Evolutionary conservation across 1,140 invertebrate species (phyloP), one percentile per base, ranked within the genome.

Genomic region (Brachionus rotundiformis): DNA sequence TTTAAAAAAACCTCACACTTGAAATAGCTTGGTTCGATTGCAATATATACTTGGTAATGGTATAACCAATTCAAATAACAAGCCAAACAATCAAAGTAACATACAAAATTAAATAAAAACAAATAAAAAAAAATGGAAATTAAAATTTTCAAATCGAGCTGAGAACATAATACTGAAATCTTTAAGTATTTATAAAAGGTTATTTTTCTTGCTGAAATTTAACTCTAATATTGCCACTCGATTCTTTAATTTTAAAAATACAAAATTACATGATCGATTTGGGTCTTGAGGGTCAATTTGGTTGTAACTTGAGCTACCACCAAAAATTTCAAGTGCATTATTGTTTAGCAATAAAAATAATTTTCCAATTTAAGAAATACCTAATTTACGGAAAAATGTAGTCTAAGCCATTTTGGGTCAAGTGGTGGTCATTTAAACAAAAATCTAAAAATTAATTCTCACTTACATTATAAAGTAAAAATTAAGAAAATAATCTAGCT

Each of bases 231-330:
- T 54, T 54, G 47, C 23, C 39, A 41, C 39, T 41, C 39, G 47
- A 54, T 54, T 54, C 16, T 54, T 54, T 54, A 16, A 54, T 54
- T 23, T 54, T 19, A 54, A 54, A n/a, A 54, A 19, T 54, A 54
- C 47, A 4, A 54, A 25, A 54, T 54, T 54, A 8, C 47, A 54
- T 54, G 47, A 54, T 54, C 47, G 47, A 54, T 54, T 54, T n/a
- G n/a, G 47, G 7, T 54, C 47, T 54, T 54, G 19, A 54, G 47
- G 47, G 47, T 54, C 47, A 54, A 54, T 54, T 54, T 54, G 10
- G 39, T 54, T 54, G 47, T 54, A 54, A 54, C 19, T 54, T 54
- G 47, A 54, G 47, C 47, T 54, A 54, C 47, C 16, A 54, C n/a
- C 47, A 19, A 19, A 25, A 54, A 54, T 19, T 54, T 54, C 16